Evolutionary conservation across 2,888 invertebrate species (phyloP), one percentile per base, ranked within the genome.

Genomic region (Geotrupes spiniger): DNA sequence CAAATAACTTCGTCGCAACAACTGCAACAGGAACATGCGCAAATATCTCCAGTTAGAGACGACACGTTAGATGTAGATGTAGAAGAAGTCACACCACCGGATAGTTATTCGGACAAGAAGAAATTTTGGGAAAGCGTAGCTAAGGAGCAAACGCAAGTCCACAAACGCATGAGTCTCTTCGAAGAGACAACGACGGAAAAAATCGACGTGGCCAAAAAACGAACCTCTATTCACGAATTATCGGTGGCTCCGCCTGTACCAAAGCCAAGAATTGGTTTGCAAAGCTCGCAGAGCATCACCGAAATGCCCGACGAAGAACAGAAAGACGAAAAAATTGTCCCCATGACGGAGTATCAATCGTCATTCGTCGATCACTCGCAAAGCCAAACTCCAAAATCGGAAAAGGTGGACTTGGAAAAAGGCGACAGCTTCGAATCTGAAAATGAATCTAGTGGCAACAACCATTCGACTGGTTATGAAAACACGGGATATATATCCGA

Each of bases 61-160:
- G 68, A 71, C 48, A 54, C 64, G 17, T 52, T 69, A 27, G 64
- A 57, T 39, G 57, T 58, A 14, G 51, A 46, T n/a, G 43, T 39
- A 21, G 42, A 42, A 26, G 38, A 53, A 10, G 38, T 42, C 17
- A 63, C 62, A 48, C 63, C 67, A 46, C 60, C 68, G 26, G 71
- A 70, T 57, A 72, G 71, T 47, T 77, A 77, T 56, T 71, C 71
- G 10, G 74, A 75, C 44, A 74, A 73, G 53, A 77, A 75, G 58
- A 74, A 73, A 55, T 78, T 78, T 60, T 78, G 78, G 78, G 78
- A 78, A 66, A 70, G 62, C 58, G 69, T 74, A 42, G 52, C 64
- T 40, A 64, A 65, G 52, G 69, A 71, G 31, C 59, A 62, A 38
- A 54, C 58, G 25, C 57, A 64, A 3, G 50, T 42, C 12, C 60